Conservation (phyloP, 2,888 invertebrate genomes). For the Phyllotreta striolata region DNA sequence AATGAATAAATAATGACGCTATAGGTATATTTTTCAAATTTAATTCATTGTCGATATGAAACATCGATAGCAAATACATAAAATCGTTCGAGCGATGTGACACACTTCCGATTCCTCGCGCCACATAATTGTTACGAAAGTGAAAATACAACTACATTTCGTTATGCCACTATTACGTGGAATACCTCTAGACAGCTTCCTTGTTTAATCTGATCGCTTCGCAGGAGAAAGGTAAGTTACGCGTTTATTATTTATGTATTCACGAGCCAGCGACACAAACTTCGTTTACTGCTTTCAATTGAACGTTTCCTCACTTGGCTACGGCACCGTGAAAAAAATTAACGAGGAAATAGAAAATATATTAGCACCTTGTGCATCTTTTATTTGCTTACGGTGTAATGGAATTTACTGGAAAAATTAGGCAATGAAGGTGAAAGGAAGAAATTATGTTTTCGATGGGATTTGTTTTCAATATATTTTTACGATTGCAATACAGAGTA, state of each 20-base stretch:
- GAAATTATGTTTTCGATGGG: neutral
- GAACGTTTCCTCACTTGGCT: neutral
- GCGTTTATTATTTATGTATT: conserved; percentile 4
- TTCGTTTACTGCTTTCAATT: conserved; percentile 9
- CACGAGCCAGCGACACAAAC: neutral
- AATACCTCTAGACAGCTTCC: conserved; percentile 17
- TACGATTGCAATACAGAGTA: neutral
- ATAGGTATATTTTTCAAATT: neutral
- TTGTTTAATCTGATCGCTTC: conserved; percentile 15
- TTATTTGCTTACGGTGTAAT: neutral
- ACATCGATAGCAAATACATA: neutral
- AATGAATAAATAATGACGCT: neutral
- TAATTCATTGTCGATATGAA: neutral
- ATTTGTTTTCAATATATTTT: neutral
- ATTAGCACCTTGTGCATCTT: neutral
- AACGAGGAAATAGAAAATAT: neutral
- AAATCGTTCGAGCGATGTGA: conserved; percentile 21
- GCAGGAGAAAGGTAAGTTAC: conserved; percentile 19
- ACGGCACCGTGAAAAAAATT: too few species aligned
- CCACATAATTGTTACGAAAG: conserved; percentile 36
- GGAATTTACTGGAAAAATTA: neutral
- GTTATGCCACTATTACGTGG: conserved; percentile 35
- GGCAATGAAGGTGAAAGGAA: neutral
- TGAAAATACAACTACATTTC: conserved; percentile 36
- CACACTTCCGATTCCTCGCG: conserved; percentile 40